Conservation (phyloP, 2,888 invertebrate genomes). For the Myopa tessellatipennis region DNA sequence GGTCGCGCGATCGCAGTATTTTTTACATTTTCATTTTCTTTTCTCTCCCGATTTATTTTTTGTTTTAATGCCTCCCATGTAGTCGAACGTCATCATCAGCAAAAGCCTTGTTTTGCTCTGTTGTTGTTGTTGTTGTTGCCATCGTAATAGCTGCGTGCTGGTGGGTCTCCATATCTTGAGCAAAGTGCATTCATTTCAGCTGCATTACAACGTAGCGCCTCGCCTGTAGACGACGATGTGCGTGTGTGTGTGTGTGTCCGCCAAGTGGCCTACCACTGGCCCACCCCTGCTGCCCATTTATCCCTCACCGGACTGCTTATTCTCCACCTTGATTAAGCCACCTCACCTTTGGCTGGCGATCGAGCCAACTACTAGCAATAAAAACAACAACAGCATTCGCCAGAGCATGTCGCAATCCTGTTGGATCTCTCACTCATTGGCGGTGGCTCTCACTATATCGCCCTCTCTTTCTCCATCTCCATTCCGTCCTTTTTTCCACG, state of each 20-base stretch:
- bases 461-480: slow-evolving; percentile 48
- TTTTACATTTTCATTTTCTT: neutral
- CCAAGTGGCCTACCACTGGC: neutral
- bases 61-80: slow-evolving; percentile 57
- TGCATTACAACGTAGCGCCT: slow-evolving; percentile 19
- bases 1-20: slow-evolving; percentile 49
- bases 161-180: slow-evolving; percentile 54
- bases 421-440: slow-evolving; percentile 49
- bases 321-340: slow-evolving; percentile 4
- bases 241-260: slow-evolving; percentile 15
- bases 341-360: slow-evolving; percentile 11
- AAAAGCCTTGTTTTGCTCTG: slow-evolving; percentile 42
- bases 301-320: neutral
- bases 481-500: slow-evolving; percentile 3
- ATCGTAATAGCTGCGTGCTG: slow-evolving; percentile 55
- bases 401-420: slow-evolving; percentile 9
- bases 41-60: neutral
- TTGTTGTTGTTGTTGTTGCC: slow-evolving; percentile 40
- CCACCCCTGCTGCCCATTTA: neutral
- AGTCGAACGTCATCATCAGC: slow-evolving; percentile 56
- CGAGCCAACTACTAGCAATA: neutral
- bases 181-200: slow-evolving; percentile 38
- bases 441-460: slow-evolving; percentile 66
- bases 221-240: slow-evolving; percentile 3
- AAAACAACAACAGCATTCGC: slow-evolving; percentile 16